phyloP scores from a whole-genome alignment of 2,113 vertebrate genomes.

The Melospiza melodia region DNA sequence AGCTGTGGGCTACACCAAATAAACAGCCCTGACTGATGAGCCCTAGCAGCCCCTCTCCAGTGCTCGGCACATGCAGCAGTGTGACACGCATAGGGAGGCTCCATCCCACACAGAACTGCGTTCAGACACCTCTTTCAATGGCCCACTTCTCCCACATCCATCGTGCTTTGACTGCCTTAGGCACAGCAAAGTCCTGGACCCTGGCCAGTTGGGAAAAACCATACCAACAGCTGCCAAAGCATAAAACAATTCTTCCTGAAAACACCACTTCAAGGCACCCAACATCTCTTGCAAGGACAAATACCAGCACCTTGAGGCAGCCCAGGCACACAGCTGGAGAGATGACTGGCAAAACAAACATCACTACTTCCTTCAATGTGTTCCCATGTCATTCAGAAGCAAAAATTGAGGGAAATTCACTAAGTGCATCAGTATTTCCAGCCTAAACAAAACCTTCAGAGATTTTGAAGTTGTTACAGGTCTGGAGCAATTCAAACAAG shows the following conservation, averaged over 20 bases:
- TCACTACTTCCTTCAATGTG: not conserved
- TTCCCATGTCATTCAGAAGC: too few species aligned
- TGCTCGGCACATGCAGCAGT: constrained; percentile 1
- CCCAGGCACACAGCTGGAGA: not conserved
- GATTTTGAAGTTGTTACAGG: not conserved
- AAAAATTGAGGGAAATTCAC: not conserved
- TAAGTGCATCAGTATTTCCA: not conserved
- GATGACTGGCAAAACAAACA: fast-evolving
- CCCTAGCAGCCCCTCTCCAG: constrained; percentile 2
- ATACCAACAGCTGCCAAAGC: not conserved
- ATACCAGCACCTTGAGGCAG: not conserved
- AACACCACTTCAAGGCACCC: not conserved
- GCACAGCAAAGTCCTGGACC: not conserved
- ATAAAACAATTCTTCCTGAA: not conserved
- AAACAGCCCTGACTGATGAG: constrained; percentile 45
- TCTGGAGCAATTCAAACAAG: not conserved
- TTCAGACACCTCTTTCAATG: not conserved
- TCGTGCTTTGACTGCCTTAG: not conserved
- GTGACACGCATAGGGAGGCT: fast-evolving
- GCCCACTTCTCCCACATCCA: fast-evolving
- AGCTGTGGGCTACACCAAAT: constrained; percentile 29
- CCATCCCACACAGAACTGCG: fast-evolving
- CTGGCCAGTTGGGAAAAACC: fast-evolving
- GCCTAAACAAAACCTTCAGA: not conserved
- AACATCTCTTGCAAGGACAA: not conserved